Evolutionary conservation across 2,797 vertebrate genomes (phyloP), one percentile per base, ranked within the genome.

Genomic region (Tangara arthus): DNA sequence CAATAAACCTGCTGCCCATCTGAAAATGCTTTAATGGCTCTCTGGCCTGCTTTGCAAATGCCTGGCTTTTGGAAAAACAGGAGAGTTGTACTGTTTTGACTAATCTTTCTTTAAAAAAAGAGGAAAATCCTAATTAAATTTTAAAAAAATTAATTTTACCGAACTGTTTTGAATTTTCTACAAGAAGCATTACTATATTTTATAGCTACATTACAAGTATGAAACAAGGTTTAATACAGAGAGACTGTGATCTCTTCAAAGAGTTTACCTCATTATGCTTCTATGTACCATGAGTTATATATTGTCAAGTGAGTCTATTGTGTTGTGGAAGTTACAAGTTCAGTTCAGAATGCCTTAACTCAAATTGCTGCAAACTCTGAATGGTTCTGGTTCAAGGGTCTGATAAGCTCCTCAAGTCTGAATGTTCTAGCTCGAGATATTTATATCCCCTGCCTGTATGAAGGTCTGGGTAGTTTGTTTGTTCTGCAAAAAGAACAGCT

Each of bases 351-450:
- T 93, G 82, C 78, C 85, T 94, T 82, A 70, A 55, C 63, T 91
- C 44, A 76, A 50, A 61, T 73, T 86, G 59, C 82, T 89, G 46
- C 79, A 64, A 70, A 93, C 32, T 12, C 32, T 12, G 65, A 87
- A 59, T 69, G 75, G 82, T 80, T 89, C 78, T 90, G 65, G 75
- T 93, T 95, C 87, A 86, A 86, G 82, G 70, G 73, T 95, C 89
- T 91, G 89, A 47, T 47, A 83, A 95, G 69, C 65, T 90, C 41
- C 59, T 94, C 18, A 53, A 77, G 24, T 46, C 66, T 83, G 52
- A 79, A 78, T 76, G 32, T 83, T 81, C 63, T 66, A 70, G 47
- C 73, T 94, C 9, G 22, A 69, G 73, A 18, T 91, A 93, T 84
- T 66, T 49, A 73, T 90, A 91, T 78, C 34, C 60, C 19, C 46